phyloP scores from a whole-genome alignment of 2,888 invertebrate species.

The Idaea biselata region DNA sequence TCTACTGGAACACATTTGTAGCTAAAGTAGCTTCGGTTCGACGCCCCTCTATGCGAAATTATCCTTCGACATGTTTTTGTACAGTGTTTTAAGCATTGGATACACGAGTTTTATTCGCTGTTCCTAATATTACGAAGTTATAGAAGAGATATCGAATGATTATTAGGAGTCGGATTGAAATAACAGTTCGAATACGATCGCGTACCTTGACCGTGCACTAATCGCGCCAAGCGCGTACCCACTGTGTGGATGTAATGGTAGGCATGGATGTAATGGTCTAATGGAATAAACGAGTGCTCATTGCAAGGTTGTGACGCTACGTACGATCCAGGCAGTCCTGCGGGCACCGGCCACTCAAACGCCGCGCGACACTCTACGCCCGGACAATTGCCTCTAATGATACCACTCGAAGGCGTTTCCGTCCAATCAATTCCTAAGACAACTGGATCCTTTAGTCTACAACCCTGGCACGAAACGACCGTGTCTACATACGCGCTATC shows the following conservation, averaged over 20 bases:
- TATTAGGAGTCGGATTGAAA: constrained; percentile 24
- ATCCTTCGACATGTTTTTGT: constrained; percentile 34
- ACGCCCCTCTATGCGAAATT: constrained; percentile 44
- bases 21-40: constrained; percentile 48
- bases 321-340: constrained; percentile 58
- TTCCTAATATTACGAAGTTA: background rate
- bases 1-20: constrained; percentile 53
- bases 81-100: background rate
- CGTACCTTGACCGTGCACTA: constrained; percentile 76
- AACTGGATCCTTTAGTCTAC: constrained; percentile 65
- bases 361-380: constrained; percentile 60
- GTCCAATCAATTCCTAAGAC: constrained; percentile 73
- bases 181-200: constrained; percentile 38
- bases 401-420: constrained; percentile 75
- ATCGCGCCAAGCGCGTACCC: constrained; percentile 55
- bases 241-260: constrained; percentile 64
- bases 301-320: constrained; percentile 71
- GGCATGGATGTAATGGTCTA: constrained; percentile 71
- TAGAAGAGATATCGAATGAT: background rate
- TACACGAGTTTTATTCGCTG: constrained; percentile 3
- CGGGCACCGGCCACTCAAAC: constrained; percentile 52
- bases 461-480: constrained; percentile 46
- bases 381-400: constrained; percentile 73
- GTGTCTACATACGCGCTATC: constrained; percentile 33
- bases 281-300: constrained; percentile 76